phyloP scores from a whole-genome alignment of 2,113 vertebrate genomes.

The Hydrolagus affinis region DNA sequence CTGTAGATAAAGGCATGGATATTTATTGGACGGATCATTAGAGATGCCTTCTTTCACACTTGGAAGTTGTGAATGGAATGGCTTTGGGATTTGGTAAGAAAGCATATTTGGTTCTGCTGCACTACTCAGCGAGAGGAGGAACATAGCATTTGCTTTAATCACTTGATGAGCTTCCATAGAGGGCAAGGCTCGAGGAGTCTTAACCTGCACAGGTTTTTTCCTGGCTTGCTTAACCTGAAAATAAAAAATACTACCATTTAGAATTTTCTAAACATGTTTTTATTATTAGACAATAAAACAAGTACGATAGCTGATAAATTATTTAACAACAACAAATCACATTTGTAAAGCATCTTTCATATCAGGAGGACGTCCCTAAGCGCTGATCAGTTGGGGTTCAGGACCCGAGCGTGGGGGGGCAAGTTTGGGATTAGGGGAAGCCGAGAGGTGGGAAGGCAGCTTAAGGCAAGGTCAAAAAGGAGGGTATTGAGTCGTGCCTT shows the following conservation, averaged over 20 bases:
- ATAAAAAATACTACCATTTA: neutral
- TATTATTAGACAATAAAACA: neutral
- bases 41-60: slow-evolving; percentile 92
- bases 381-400: too few species aligned
- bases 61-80: slow-evolving; percentile 83
- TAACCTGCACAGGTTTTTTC: slow-evolving; percentile 90
- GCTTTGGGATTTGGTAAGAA: slow-evolving; percentile 83
- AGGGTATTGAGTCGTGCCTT: too few species aligned
- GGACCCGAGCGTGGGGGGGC: too few species aligned
- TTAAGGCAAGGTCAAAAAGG: too few species aligned
- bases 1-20: slow-evolving; percentile 93
- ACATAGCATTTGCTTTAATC: slow-evolving; percentile 90
- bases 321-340: neutral
- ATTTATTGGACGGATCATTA: slow-evolving; percentile 87
- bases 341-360: neutral
- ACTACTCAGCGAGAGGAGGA: slow-evolving; percentile 88
- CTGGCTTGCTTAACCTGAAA: slow-evolving; percentile 88
- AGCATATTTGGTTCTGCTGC: slow-evolving; percentile 88
- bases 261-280: neutral
- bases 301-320: neutral
- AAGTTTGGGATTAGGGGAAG: too few species aligned
- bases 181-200: slow-evolving; percentile 86
- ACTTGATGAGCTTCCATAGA: slow-evolving; percentile 98
- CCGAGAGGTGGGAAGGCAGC: too few species aligned
- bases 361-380: too few species aligned